Evolutionary conservation across 2,888 invertebrate species (phyloP).

Genomic region (Cephonodes hylas): DNA sequence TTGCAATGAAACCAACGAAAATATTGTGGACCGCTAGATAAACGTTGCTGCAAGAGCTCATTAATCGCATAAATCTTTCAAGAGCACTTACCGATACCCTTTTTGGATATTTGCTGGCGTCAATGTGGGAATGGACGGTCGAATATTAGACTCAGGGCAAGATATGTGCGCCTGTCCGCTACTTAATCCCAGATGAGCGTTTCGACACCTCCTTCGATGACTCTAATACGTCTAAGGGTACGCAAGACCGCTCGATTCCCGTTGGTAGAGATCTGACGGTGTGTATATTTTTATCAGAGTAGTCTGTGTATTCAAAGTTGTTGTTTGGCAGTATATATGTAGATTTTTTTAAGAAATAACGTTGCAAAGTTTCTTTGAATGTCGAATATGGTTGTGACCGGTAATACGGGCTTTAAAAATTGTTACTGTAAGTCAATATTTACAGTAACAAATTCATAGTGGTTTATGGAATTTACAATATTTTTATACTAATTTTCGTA

Average conservation of each 20-base stretch:
- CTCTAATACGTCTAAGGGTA: slow-evolving; percentile 9
- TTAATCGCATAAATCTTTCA: slow-evolving; percentile 13
- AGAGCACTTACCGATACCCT: slow-evolving; percentile 10
- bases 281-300: no score
- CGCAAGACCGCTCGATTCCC: not conserved
- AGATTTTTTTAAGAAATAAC: no score
- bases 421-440: no score
- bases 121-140: slow-evolving; percentile 1
- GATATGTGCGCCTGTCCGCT: slow-evolving; percentile 15
- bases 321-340: no score
- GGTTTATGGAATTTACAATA: no score
- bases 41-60: not conserved
- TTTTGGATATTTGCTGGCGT: slow-evolving; percentile 11
- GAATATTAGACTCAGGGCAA: slow-evolving; percentile 9
- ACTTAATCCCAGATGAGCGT: slow-evolving; percentile 17
- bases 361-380: no score
- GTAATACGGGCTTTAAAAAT: no score
- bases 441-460: no score
- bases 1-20: not conserved
- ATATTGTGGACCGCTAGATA: not conserved
- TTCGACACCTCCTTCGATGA: slow-evolving; percentile 1
- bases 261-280: not conserved
- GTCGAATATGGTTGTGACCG: no score
- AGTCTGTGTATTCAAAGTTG: no score
- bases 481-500: no score